Conservation (phyloP, 2,888 invertebrate genomes). For the Steinernema hermaphroditum region DNA sequence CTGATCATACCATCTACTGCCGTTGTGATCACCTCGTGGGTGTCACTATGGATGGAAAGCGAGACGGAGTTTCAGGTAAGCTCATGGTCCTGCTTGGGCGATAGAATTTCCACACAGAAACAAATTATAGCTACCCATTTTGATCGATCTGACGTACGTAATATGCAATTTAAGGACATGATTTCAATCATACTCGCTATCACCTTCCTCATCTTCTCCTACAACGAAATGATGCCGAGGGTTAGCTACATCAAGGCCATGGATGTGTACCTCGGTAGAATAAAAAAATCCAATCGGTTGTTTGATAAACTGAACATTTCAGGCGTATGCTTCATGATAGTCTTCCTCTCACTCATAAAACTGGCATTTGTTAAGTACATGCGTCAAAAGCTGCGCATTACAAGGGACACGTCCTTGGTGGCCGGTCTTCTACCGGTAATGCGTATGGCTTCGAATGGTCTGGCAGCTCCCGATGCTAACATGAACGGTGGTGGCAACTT, state of each 20-base stretch:
- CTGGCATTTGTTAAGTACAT: conserved; percentile 63
- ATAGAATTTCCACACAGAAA: too few relatives aligned
- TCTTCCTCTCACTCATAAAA: conserved; percentile 65
- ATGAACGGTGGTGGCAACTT: conserved; percentile 17
- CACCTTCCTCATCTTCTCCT: conserved; percentile 60
- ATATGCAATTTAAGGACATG: conserved; percentile 60
- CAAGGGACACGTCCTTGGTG: conserved; percentile 35
- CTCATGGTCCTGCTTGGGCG: too few relatives aligned
- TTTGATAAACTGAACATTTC: conserved; percentile 4
- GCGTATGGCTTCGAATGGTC: conserved; percentile 14
- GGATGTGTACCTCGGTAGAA: conserved; percentile 32
- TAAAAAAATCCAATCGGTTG: background rate
- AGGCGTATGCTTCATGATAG: conserved; percentile 64
- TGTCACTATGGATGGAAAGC: conserved; percentile 64
- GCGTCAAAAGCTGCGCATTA: conserved; percentile 49
- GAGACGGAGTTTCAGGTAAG: conserved; percentile 59
- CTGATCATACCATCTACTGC: conserved; percentile 64
- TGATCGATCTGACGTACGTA: too few relatives aligned
- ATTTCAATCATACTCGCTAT: conserved; percentile 64
- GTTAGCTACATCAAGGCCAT: conserved; percentile 50
- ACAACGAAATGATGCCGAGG: conserved; percentile 59
- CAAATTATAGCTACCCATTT: too few relatives aligned
- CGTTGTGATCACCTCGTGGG: conserved; percentile 64
- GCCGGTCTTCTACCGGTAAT: conserved; percentile 39
- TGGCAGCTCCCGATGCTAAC: conserved; percentile 8